Conservation (phyloP, 2,113 vertebrate genomes). For the Turdus rufiventris region DNA sequence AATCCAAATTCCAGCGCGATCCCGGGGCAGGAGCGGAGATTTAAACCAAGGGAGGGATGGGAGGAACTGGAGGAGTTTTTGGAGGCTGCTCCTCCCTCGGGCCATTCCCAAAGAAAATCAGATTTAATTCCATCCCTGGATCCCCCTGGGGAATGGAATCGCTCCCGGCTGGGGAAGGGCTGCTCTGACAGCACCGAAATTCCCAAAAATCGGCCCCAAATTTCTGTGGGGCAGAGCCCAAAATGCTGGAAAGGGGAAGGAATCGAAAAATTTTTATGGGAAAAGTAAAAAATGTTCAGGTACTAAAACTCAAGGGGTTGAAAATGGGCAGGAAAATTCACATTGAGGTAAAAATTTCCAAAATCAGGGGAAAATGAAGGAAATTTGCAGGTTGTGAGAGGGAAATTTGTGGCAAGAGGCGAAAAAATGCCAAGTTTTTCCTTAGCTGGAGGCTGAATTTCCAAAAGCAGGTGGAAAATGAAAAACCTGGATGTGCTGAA, state of each 20-base stretch:
- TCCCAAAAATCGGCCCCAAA: neutral
- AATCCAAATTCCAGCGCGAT: neutral
- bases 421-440: neutral
- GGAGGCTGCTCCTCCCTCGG: neutral
- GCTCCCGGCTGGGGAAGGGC: neutral
- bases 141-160: too few relatives aligned
- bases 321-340: neutral
- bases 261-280: neutral
- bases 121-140: neutral
- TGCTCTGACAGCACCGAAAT: fast-evolving
- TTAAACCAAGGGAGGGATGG: neutral
- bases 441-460: neutral
- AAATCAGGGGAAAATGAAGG: fast-evolving
- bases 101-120: neutral
- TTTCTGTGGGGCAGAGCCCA: neutral
- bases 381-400: neutral
- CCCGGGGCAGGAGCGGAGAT: neutral
- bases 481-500: neutral
- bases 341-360: fast-evolving
- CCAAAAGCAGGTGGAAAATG: neutral
- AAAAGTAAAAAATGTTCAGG: neutral
- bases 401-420: neutral
- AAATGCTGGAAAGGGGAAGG: neutral
- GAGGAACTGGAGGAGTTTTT: neutral
- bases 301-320: neutral